A percentile compares a stretch with the other conserved stretches of the same genome.
Evolutionary conservation across 2,113 vertebrate genomes (phyloP).

Genomic region (Tupaia chinensis): DNA sequence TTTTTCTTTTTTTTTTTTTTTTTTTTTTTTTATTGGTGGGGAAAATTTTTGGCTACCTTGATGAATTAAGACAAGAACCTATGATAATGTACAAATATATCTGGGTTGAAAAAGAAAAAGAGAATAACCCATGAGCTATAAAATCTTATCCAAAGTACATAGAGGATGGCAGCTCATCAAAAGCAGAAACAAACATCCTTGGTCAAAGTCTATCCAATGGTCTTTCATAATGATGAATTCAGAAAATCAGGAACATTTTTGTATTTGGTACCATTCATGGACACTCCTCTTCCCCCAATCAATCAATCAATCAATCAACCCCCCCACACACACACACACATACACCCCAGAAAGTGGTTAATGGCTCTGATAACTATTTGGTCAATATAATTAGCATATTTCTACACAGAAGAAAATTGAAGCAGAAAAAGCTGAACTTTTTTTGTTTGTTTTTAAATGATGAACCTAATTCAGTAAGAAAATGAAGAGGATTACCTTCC

Average conservation of each 20-base stretch:
- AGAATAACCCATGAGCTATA: conserved; percentile 66
- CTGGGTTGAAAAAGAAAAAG: conserved; percentile 70
- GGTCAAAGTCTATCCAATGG: background rate
- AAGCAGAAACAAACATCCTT: background rate
- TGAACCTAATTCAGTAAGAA: conserved; percentile 1
- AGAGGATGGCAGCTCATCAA: background rate
- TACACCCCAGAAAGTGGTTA: background rate
- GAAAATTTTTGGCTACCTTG: conserved; percentile 67
- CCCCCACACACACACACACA: too few relatives aligned
- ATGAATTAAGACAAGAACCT: conserved; percentile 74
- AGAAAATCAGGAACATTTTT: background rate
- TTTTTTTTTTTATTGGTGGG: background rate
- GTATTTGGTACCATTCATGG: background rate
- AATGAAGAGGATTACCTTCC: background rate
- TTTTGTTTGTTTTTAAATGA: background rate
- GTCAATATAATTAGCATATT: background rate
- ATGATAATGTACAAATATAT: conserved; percentile 70
- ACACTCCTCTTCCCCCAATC: too few relatives aligned
- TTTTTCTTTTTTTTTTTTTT: background rate
- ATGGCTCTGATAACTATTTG: background rate
- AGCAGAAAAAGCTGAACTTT: background rate
- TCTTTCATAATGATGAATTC: background rate
- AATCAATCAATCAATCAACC: too few relatives aligned
- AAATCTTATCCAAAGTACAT: conserved; percentile 38
- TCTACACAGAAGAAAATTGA: background rate